Percentiles rank a stretch among this genome's conserved stretches.
Conservation (phyloP, 2,888 invertebrate species). For the Pseudococcus longispinus region DNA sequence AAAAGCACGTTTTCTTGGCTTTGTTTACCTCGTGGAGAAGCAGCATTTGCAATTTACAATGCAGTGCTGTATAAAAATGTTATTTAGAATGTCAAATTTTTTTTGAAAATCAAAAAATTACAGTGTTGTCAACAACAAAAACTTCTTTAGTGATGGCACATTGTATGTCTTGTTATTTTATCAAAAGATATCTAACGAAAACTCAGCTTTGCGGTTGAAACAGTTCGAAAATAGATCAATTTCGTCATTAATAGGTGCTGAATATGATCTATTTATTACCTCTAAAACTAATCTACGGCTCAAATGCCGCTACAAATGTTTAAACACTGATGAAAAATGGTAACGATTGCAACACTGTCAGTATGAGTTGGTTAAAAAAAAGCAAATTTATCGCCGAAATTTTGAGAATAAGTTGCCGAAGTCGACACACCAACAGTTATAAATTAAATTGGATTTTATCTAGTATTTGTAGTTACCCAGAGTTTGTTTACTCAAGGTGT, state of each 20-base stretch:
- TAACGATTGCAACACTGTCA: constrained; percentile 5
- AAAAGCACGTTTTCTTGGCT: not conserved
- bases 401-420: not conserved
- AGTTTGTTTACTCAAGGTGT: not conserved
- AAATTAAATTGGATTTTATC: not conserved
- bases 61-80: not conserved
- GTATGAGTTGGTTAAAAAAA: constrained; percentile 15
- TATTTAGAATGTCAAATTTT: not conserved
- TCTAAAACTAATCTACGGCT: not conserved
- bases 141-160: too few species aligned
- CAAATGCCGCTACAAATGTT: not conserved
- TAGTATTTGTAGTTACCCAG: too few species aligned
- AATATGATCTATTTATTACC: not conserved
- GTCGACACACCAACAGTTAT: not conserved
- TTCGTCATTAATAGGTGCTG: not conserved
- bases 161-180: too few species aligned
- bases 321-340: not conserved
- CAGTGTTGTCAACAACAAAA: not conserved
- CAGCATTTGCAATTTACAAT: not conserved
- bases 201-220: too few species aligned
- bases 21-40: not conserved
- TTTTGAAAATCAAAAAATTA: not conserved
- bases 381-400: not conserved
- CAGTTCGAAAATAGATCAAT: not conserved
- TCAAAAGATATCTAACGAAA: too few species aligned